These are phyloP conservation scores for Dusona sp. DNA, from an alignment of 2,888 invertebrate species.

Conservation along the genomic window DNA sequence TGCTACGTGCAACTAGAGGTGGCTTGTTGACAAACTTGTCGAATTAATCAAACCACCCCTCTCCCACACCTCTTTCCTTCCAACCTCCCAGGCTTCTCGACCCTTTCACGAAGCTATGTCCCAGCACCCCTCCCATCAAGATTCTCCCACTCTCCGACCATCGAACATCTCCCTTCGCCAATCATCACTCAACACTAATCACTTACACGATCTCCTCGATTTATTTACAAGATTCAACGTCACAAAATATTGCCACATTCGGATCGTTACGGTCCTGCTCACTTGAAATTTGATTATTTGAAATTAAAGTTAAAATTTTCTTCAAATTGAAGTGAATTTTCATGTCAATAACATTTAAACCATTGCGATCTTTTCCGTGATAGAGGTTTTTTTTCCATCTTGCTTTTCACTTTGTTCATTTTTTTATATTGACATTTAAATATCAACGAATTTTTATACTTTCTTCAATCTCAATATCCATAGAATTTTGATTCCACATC, in stretches of 20 bases:
- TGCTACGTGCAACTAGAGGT: slow-evolving; percentile 42
- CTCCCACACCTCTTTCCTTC: slow-evolving; percentile 10
- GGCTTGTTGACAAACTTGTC: slow-evolving; percentile 70
- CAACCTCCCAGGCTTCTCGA: not conserved
- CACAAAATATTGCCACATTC: not conserved
- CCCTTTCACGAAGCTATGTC: slow-evolving; percentile 4
- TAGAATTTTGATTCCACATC: too few species aligned
- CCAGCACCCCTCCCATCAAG: slow-evolving; percentile 10
- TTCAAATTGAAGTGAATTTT: not conserved
- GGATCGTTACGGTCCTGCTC: not conserved
- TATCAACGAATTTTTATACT: too few species aligned
- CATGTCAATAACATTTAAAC: not conserved
- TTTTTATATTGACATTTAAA: too few species aligned
- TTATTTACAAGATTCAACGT: not conserved
- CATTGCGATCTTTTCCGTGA: not conserved
- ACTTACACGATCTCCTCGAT: not conserved
- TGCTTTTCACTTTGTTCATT: too few species aligned
- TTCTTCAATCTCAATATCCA: too few species aligned
- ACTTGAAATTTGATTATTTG: not conserved
- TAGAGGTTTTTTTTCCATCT: too few species aligned
- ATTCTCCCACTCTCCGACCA: not conserved
- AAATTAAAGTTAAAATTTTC: not conserved
- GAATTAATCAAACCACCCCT: slow-evolving; percentile 65
- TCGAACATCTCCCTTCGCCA: slow-evolving; percentile 29
- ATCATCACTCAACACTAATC: slow-evolving; percentile 14